Evolutionary conservation across 1,140 invertebrate genomes (phyloP), one percentile per base, ranked within the genome.

Genomic region (Megalonaias nervosa): DNA sequence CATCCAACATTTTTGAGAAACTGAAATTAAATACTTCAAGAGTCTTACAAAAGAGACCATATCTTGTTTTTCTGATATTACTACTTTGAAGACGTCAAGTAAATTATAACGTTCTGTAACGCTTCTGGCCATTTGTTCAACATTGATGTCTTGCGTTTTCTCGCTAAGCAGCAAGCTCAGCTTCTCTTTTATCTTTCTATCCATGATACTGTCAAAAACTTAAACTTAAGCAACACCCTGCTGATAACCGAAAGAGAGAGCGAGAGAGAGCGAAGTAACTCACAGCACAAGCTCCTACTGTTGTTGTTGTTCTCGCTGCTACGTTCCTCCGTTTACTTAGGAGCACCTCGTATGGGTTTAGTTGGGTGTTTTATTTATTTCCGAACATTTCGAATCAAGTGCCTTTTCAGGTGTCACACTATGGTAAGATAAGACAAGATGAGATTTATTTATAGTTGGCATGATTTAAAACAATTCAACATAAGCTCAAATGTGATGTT

Each of bases 91-190:
- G 15, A 71, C 26, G 64, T 71, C 70, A 16, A 62, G 26, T 16
- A 71, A 57, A 2, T 55, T 48, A 23, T 71, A 71, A 11, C 70
- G 16, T 21, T 57, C 64, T 23, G 64, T 62, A 14, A 71, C 38
- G 38, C 64, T 62, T 71, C 70, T 62, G 55, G 59, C 56, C 64
- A 58, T 6, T 62, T 31, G 56, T 71, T 61, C 16, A 61, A 71
- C 15, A 59, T 62, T 26, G 64, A 71, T 19, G 70, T 26, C 38
- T 48, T 71, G 19, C 64, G 59, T 13, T 71, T 48, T 17, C 19
- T n/a, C 15, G 61, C 64, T 9, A 62, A 59, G 21, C 64, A 61
- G 38, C 9, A 26, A 6, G 64, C 11, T 19, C 61, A 62, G 17
- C 56, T 48, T 19, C 17, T 61, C 58, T 55, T 71, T n/a, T 62